Conservation (phyloP, 2,797 vertebrate species). For the Lepidocolaptes lacrymiger region DNA sequence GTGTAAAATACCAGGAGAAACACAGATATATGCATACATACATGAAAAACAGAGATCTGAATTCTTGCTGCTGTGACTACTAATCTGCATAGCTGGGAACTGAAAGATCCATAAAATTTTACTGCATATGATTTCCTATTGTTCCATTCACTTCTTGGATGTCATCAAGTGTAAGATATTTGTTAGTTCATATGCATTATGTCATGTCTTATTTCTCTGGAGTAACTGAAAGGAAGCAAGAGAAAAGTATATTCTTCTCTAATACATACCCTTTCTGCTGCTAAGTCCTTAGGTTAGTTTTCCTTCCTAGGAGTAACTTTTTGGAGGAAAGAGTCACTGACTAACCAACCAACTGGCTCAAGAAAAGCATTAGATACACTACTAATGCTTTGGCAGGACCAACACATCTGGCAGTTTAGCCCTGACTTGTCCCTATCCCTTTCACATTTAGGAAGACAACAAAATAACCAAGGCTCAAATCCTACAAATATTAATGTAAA, state of each 20-base stretch:
- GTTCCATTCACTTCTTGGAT: neutral
- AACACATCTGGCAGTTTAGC: slow-evolving; percentile 15
- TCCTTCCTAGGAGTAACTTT: neutral
- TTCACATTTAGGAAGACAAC: slow-evolving; percentile 27
- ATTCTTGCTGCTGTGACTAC: neutral
- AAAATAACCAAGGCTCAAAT: slow-evolving; percentile 24
- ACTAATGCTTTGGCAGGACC: neutral
- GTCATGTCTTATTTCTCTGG: neutral
- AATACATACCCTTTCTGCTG: neutral
- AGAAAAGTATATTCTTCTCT: neutral
- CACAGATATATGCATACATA: rapidly evolving
- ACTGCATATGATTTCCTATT: neutral
- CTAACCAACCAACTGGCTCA: slow-evolving; percentile 22
- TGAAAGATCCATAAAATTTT: neutral
- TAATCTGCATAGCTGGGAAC: neutral
- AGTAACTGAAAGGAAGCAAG: neutral
- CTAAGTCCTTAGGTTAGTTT: neutral
- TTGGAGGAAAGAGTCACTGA: neutral
- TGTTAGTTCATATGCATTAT: neutral
- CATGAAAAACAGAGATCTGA: neutral
- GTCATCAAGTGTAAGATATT: neutral
- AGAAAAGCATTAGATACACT: slow-evolving; percentile 41
- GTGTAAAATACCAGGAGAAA: neutral
- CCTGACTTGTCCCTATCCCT: neutral
- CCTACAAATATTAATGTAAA: slow-evolving; percentile 35